phyloP scores from a whole-genome alignment of 2,113 vertebrate genomes.

The Mormyrus lacerda region DNA sequence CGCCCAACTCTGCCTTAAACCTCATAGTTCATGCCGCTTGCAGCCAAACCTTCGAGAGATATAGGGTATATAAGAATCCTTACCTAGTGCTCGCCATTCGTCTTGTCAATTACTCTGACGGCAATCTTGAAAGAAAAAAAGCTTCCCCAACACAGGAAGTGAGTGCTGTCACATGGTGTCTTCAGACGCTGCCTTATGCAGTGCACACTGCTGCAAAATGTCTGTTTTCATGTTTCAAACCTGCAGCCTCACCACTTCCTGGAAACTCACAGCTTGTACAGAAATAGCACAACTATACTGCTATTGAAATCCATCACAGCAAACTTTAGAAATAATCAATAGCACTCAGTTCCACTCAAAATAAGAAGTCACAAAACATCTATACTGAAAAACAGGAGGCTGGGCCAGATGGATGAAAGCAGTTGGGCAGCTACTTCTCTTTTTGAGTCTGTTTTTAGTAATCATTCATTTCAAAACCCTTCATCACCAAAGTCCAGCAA shows the following conservation, averaged over 20 bases:
- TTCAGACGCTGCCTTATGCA: conserved; percentile 25
- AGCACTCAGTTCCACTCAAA: neutral
- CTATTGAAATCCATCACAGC: neutral
- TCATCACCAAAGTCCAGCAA: neutral
- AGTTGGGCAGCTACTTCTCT: conserved; percentile 12
- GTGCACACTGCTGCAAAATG: neutral
- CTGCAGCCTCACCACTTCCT: conserved; percentile 27
- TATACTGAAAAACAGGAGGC: neutral
- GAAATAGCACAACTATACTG: neutral
- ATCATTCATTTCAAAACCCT: neutral
- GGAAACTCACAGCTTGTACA: conserved; percentile 12
- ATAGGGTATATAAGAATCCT: conserved; percentile 6
- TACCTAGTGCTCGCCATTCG: conserved; percentile 46
- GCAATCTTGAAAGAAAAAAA: conserved; percentile 25
- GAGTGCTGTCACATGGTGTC: conserved; percentile 38
- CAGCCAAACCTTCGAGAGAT: neutral
- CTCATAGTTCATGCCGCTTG: neutral
- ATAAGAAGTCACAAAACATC: neutral
- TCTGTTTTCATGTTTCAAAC: conserved; percentile 12
- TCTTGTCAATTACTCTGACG: conserved; percentile 14
- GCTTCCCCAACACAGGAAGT: conserved; percentile 46
- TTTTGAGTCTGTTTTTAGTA: conserved; percentile 20
- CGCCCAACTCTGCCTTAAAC: neutral
- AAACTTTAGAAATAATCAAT: neutral
- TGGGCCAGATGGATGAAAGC: neutral